A percentile compares a stretch with the other conserved stretches of the same genome.
These are phyloP conservation scores for Arrhopalites spinosus DNA, from an alignment of 2,888 invertebrate genomes.

Conservation along the genomic window DNA sequence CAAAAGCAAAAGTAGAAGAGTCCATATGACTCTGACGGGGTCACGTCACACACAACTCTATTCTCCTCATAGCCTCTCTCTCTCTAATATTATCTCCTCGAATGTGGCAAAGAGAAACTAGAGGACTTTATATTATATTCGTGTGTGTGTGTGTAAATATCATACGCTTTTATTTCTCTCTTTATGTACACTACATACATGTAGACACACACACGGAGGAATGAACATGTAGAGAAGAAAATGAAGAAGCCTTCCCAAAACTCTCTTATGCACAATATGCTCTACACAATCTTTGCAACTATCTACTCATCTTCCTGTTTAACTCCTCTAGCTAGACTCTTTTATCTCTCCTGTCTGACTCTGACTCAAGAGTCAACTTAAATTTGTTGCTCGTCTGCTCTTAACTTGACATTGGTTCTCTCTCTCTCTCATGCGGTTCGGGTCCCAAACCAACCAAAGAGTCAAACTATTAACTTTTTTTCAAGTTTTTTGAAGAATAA, in stretches of 20 bases:
- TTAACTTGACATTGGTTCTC: conserved; percentile 16
- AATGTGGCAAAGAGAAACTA: neutral
- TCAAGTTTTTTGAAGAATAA: too few species aligned
- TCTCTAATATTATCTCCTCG: neutral
- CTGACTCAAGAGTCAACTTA: conserved; percentile 25
- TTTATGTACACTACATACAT: neutral
- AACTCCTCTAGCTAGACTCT: conserved; percentile 28
- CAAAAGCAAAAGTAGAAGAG: neutral
- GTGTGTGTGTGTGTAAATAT: neutral
- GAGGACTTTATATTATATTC: neutral
- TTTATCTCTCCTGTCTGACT: conserved; percentile 25
- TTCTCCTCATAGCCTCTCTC: neutral
- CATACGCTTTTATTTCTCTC: neutral
- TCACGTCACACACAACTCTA: conserved; percentile 9
- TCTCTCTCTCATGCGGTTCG: conserved; percentile 33
- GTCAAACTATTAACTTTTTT: too few species aligned
- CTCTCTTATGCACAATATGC: conserved; percentile 13
- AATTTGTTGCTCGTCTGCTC: conserved; percentile 28
- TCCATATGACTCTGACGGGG: neutral
- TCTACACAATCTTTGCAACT: conserved; percentile 7
- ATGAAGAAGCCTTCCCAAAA: neutral
- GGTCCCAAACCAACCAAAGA: neutral
- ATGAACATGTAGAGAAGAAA: neutral
- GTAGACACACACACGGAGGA: neutral
- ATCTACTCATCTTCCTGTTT: conserved; percentile 26